Percentiles rank a stretch among this genome's conserved stretches.
phyloP scores from a whole-genome alignment of 2,113 vertebrate species.

The Podocnemis expansa region DNA sequence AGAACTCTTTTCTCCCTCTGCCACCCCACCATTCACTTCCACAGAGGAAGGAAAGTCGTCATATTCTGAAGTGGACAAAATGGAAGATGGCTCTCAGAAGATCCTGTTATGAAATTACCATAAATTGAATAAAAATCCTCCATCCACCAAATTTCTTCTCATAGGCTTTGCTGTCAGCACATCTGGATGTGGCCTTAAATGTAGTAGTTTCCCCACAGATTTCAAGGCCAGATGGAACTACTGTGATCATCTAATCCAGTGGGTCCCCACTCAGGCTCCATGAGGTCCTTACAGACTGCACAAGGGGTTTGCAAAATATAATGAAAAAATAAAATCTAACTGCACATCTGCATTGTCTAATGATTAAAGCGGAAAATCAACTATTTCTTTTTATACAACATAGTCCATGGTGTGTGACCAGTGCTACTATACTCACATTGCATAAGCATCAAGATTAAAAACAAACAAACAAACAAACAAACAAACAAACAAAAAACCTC shows the following conservation, averaged over 20 bases:
- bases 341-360: not conserved
- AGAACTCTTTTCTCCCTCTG: not conserved
- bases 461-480: no score
- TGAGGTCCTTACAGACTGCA: not conserved
- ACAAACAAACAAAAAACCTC: not conserved
- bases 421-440: not conserved
- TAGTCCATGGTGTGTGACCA: not conserved
- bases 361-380: not conserved
- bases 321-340: no score
- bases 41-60: not conserved
- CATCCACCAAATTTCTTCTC: not conserved
- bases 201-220: not conserved
- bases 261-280: not conserved
- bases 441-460: not conserved
- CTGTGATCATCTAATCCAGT: not conserved
- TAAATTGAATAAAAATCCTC: not conserved
- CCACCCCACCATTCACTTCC: not conserved
- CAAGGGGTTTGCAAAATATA: no score
- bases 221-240: not conserved
- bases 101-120: not conserved
- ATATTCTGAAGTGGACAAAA: not conserved
- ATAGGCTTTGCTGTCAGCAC: slow-evolving; percentile 1
- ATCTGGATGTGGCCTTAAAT: not conserved
- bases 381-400: not conserved
- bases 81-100: not conserved